These are phyloP conservation scores for Clarias batrachus DNA, from an alignment of 2,113 vertebrate genomes.

Conservation along the genomic window DNA sequence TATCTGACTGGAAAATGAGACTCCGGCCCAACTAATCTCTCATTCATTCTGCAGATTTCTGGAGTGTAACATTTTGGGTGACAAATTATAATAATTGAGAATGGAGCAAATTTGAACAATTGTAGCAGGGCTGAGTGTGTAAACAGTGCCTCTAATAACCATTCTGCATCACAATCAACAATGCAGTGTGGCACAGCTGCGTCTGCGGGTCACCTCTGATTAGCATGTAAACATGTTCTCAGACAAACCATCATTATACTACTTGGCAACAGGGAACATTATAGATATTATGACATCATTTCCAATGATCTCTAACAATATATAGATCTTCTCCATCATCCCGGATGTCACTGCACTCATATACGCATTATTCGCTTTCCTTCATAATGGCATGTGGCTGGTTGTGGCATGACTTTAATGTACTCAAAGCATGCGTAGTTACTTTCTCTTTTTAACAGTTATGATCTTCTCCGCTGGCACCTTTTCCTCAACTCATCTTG, in stretches of 20 bases:
- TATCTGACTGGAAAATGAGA: conserved; percentile 3
- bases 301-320: background rate
- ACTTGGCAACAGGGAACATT: background rate
- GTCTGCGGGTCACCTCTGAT: conserved; percentile 37
- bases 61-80: conserved; percentile 33
- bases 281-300: background rate
- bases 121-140: conserved; percentile 31
- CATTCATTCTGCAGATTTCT: conserved; percentile 20
- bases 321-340: background rate
- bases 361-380: background rate
- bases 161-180: conserved; percentile 28
- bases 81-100: conserved; percentile 45
- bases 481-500: conserved; percentile 6
- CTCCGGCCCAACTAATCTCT: conserved; percentile 5
- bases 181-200: conserved; percentile 15
- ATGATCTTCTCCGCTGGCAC: background rate
- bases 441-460: conserved; percentile 12
- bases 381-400: background rate
- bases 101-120: conserved; percentile 26
- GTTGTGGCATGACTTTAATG: conserved; percentile 7
- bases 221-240: conserved; percentile 13
- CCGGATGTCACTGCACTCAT: no score
- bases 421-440: background rate
- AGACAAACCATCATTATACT: background rate
- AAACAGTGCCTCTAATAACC: conserved; percentile 44